These are phyloP conservation scores for Drosophila lutescens DNA, from an alignment of 2,888 invertebrate genomes.

Conservation along the genomic window DNA sequence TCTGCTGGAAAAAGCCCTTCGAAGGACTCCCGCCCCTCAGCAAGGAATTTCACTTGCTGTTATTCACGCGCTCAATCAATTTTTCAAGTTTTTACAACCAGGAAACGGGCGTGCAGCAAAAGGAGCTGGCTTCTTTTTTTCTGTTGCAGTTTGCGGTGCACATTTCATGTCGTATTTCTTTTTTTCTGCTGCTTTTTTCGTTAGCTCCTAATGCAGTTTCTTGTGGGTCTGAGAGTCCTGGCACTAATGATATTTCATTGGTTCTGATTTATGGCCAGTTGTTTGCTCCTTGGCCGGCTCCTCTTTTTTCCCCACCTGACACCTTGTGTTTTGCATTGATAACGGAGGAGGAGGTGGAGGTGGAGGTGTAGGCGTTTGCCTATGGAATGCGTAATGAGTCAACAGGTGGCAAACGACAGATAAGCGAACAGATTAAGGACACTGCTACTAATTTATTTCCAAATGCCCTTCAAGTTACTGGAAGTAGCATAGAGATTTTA, in stretches of 20 bases:
- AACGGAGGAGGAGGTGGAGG: background rate
- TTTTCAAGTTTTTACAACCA: constrained; percentile 71
- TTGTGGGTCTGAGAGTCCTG: constrained; percentile 31
- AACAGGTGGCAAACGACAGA: constrained; percentile 26
- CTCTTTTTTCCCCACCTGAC: background rate
- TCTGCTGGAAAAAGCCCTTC: constrained; percentile 4
- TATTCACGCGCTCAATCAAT: constrained; percentile 79
- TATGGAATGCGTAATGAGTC: constrained; percentile 13
- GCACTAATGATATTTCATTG: constrained; percentile 76
- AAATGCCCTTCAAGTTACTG: background rate
- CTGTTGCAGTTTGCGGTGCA: constrained; percentile 23
- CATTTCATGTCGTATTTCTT: background rate
- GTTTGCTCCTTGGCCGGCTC: constrained; percentile 9
- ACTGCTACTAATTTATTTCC: background rate
- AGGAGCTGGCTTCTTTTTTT: constrained; percentile 3
- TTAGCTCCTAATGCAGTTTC: constrained; percentile 27
- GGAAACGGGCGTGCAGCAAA: constrained; percentile 10
- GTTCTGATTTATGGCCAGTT: constrained; percentile 70
- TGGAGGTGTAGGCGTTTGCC: background rate
- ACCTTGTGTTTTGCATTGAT: constrained; percentile 28
- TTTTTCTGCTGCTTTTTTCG: background rate
- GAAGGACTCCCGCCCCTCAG: constrained; percentile 12
- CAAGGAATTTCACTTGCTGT: constrained; percentile 69
- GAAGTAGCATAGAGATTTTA: background rate
- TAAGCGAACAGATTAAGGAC: constrained; percentile 5